Evolutionary conservation across 2,888 invertebrate species (phyloP), one percentile per base, ranked within the genome.

Genomic region (Cephus pygmeus): DNA sequence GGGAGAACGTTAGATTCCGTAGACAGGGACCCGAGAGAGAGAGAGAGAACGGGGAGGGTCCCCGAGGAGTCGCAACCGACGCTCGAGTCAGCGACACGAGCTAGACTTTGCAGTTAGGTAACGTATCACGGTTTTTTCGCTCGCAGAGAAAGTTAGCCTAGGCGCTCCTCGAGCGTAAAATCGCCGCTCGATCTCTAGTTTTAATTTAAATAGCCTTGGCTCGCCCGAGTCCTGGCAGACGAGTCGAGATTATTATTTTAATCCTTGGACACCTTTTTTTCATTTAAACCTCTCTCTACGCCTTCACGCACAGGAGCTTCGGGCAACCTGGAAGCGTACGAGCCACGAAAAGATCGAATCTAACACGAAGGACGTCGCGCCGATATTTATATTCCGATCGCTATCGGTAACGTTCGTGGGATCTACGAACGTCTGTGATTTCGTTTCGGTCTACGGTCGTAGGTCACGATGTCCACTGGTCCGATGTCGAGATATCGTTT

Each of bases 91-190:
- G 71, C 71, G 71, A 71, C 71, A 34, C 77, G 69, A 69, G 69
- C 68, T 31, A 69, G 78, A 79, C 69, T 75, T 78, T 33, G 77
- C 78, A 75, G 83, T 84, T 84, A 82, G 83, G 83, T 84, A 84
- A 84, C 81, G 76, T 77, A 76, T 75, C 79, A 56, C 79, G 76
- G 79, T 83, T 83, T 83, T 83, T 85, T 81, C 79, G 79, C 81
- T 75, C 81, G 69, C 80, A 82, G 88, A 88, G 88, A 88, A 88
- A 88, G 88, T 88, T 87, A 83, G 83, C 82, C 86, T 85, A 87
- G 84, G 82, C 83, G 74, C 74, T 81, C 84, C 79, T 85, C 81
- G 82, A 85, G 85, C 86, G 84, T 87, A 86, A 87, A 88, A 88
- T 87, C 85, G 80, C 73, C 69, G 73, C 74, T 74, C 77, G 77